Conservation (phyloP, 2,888 invertebrate genomes). For the Yponomeuta malinellus region DNA sequence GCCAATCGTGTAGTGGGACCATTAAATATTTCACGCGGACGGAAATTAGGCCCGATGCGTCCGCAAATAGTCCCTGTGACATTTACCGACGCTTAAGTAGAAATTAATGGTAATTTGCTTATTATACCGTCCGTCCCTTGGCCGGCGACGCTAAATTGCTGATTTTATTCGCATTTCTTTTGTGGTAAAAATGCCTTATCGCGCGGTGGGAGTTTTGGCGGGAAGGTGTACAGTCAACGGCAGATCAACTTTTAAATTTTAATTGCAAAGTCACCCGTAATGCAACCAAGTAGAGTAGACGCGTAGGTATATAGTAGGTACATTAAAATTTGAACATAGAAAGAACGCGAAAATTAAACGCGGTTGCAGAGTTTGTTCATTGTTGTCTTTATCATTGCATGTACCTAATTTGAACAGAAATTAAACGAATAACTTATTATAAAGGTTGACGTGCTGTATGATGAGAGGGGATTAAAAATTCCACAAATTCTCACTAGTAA, state of each 20-base stretch:
- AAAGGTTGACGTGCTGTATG: no score
- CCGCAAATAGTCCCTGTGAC: conserved; percentile 28
- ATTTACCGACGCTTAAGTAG: conserved; percentile 26
- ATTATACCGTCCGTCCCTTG: background rate
- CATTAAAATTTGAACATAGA: no score
- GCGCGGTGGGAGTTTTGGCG: background rate
- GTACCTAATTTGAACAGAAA: no score
- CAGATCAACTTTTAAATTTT: background rate
- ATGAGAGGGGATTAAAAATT: no score
- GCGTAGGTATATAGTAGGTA: no score
- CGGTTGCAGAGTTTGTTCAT: no score
- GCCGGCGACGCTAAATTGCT: background rate
- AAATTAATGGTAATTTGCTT: conserved; percentile 5
- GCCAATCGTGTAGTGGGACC: background rate
- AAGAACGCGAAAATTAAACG: no score
- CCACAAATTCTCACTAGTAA: no score
- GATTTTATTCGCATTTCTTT: conserved; percentile 3
- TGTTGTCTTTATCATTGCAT: no score
- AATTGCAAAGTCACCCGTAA: no score
- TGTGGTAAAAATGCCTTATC: background rate
- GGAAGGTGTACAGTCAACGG: background rate
- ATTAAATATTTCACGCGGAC: conserved; percentile 18
- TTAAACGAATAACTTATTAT: no score
- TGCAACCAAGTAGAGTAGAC: no score
- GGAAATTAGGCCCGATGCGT: conserved; percentile 31